Conservation (phyloP, 2,113 vertebrate genomes). For the Myrmecobius fasciatus region DNA sequence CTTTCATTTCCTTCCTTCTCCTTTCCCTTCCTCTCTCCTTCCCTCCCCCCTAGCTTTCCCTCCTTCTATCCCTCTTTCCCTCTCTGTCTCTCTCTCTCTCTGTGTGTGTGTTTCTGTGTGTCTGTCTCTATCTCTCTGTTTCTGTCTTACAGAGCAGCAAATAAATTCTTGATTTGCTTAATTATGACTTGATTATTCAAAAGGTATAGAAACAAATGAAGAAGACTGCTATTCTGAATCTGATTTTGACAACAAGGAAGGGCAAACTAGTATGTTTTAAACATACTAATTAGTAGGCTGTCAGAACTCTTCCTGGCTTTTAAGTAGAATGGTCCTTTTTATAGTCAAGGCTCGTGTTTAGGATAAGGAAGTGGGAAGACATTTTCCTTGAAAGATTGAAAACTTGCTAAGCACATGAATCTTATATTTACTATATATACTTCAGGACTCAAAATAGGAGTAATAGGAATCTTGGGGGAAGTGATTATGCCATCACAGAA, state of each 20-base stretch:
- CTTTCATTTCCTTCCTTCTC: too few relatives aligned
- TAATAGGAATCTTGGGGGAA: too few relatives aligned
- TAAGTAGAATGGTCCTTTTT: neutral
- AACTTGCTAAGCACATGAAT: neutral
- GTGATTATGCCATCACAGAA: too few relatives aligned
- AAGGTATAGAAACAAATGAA: neutral
- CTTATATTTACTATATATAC: too few relatives aligned
- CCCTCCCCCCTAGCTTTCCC: too few relatives aligned
- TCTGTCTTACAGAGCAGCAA: too few relatives aligned
- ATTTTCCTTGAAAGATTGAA: neutral
- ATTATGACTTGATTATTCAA: neutral
- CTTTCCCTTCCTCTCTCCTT: too few relatives aligned
- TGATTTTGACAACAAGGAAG: neutral
- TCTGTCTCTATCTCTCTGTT: too few relatives aligned
- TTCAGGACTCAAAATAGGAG: neutral
- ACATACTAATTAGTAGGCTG: neutral
- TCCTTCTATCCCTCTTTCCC: too few relatives aligned
- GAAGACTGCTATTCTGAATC: neutral
- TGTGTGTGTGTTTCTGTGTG: too few relatives aligned
- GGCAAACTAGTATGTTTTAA: neutral
- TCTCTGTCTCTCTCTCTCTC: neutral
- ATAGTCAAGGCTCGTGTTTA: neutral
- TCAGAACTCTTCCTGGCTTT: neutral
- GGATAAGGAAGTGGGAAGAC: neutral
- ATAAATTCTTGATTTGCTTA: neutral